These are phyloP conservation scores for Xylophagus ater DNA, from an alignment of 2,888 invertebrate genomes.

Conservation along the genomic window DNA sequence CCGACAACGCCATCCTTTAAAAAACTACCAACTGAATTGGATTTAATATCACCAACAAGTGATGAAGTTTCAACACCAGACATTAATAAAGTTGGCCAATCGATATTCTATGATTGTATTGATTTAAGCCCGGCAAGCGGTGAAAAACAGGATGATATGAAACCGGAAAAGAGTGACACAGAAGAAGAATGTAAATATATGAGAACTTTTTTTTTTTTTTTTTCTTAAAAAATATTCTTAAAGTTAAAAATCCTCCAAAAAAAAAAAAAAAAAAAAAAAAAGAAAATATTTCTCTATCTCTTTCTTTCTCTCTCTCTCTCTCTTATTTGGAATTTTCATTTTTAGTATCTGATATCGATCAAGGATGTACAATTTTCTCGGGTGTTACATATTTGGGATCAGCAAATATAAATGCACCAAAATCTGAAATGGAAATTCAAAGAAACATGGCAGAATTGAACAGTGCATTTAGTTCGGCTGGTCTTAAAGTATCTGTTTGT, in stretches of 20 bases:
- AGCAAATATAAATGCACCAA: slow-evolving; percentile 81
- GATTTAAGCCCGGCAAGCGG: slow-evolving; percentile 34
- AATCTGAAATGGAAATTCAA: slow-evolving; percentile 86
- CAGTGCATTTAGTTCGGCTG: slow-evolving; percentile 49
- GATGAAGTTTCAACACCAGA: slow-evolving; percentile 27
- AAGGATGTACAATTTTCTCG: slow-evolving; percentile 84
- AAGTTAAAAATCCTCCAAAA: not conserved
- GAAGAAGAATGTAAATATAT: slow-evolving; percentile 55
- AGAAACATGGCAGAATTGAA: slow-evolving; percentile 87
- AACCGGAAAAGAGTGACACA: slow-evolving; percentile 55
- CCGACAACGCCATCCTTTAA: slow-evolving; percentile 19
- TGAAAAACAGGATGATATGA: slow-evolving; percentile 72
- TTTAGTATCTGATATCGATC: slow-evolving; percentile 67
- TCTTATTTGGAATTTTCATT: no score
- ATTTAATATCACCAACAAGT: slow-evolving; percentile 17
- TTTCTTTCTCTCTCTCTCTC: no score
- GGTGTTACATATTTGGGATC: slow-evolving; percentile 89
- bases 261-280: no score
- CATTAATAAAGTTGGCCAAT: slow-evolving; percentile 37
- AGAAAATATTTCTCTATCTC: no score
- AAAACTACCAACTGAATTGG: slow-evolving; percentile 9
- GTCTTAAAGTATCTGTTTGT: slow-evolving; percentile 82
- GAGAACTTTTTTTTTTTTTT: not conserved
- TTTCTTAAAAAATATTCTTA: no score
- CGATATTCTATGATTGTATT: slow-evolving; percentile 38